A percentile compares a stretch with the other conserved stretches of the same genome.
Evolutionary conservation across 2,797 vertebrate genomes (phyloP).

Genomic region (Nothura maculosa): DNA sequence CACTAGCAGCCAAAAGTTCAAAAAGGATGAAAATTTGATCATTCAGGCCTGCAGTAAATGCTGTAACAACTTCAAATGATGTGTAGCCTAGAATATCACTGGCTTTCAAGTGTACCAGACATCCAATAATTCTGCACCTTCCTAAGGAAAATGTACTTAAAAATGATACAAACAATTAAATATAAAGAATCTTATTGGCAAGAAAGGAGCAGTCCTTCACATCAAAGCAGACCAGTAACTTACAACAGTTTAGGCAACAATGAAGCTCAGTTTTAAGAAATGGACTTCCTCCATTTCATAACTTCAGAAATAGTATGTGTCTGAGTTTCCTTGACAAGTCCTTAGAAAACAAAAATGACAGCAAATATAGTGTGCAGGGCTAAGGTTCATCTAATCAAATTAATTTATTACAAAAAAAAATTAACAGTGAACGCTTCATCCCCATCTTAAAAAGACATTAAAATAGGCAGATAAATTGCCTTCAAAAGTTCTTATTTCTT

Average conservation of each 20-base stretch:
- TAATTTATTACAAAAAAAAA: neutral
- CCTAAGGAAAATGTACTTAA: neutral
- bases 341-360: neutral
- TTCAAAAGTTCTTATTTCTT: neutral
- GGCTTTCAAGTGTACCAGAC: neutral
- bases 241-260: neutral
- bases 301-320: neutral
- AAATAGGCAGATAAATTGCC: neutral
- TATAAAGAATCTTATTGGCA: accelerated
- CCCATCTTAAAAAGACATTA: neutral
- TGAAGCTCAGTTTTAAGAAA: neutral
- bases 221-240: neutral
- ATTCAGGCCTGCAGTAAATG: neutral
- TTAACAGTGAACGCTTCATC: neutral
- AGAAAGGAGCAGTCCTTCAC: neutral
- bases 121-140: neutral
- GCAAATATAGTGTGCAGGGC: neutral
- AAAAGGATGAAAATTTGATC: neutral
- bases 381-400: neutral
- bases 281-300: neutral
- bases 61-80: neutral
- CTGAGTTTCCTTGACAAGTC: neutral
- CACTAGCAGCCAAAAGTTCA: neutral
- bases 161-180: neutral
- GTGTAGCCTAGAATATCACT: neutral